Percentiles rank a stretch among this genome's conserved stretches.
phyloP scores from a whole-genome alignment of 2,797 vertebrate genomes.

The Brotula barbata region DNA sequence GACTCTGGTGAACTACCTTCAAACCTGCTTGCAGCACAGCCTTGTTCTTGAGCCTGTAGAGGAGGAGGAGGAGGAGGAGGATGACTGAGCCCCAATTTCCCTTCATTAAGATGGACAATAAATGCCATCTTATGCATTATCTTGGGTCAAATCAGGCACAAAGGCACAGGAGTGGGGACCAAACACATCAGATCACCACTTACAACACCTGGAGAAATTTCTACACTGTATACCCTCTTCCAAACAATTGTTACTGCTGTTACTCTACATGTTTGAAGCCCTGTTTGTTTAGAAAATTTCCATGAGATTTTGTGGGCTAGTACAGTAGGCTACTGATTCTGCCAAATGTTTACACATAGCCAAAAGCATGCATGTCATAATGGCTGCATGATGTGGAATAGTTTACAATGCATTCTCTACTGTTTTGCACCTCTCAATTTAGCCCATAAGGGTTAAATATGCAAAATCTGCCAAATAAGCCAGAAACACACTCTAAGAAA shows the following conservation, averaged over 20 bases:
- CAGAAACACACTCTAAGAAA: conserved; percentile 34
- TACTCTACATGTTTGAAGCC: conserved; percentile 50
- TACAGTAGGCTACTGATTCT: conserved; percentile 45
- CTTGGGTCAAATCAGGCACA: conserved; percentile 56
- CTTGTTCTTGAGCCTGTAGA: conserved; percentile 55
- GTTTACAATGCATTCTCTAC: conserved; percentile 61
- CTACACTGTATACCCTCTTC: conserved; percentile 57
- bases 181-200: conserved; percentile 69
- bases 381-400: conserved; percentile 75
- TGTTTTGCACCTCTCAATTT: conserved; percentile 45
- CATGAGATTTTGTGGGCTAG: conserved; percentile 32
- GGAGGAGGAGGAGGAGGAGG: conserved; percentile 69
- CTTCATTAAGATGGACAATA: conserved; percentile 48
- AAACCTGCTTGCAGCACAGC: conserved; percentile 78
- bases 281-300: conserved; percentile 61
- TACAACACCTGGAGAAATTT: conserved; percentile 50
- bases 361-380: conserved; percentile 76
- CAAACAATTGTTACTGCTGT: conserved; percentile 61
- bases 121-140: conserved; percentile 63
- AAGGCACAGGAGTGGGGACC: conserved; percentile 70
- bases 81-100: conserved; percentile 65
- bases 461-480: conserved; percentile 46
- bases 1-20: conserved; percentile 80
- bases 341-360: conserved; percentile 69
- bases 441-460: conserved; percentile 34